Evolutionary conservation across 1,140 invertebrate genomes (phyloP).

Genomic region (Drosophila truncata): DNA sequence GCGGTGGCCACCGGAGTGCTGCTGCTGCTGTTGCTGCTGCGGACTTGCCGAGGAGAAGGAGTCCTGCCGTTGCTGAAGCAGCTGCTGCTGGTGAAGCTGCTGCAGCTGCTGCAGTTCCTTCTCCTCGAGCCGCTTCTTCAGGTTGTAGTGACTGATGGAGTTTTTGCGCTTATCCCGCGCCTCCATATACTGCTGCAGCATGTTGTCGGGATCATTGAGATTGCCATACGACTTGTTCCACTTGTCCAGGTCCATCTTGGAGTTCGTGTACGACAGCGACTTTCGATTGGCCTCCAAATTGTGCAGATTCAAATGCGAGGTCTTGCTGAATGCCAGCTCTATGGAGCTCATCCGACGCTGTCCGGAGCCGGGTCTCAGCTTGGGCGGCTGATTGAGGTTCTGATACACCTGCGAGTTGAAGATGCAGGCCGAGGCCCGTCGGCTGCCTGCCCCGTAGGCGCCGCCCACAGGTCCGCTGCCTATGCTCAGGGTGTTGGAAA

Average conservation of each 20-base stretch:
- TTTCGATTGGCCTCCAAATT: constrained; percentile 82
- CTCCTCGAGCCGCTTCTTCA: constrained; percentile 72
- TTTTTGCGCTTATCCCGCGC: constrained; percentile 81
- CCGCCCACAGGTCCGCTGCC: constrained; percentile 52
- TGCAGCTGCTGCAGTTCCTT: constrained; percentile 74
- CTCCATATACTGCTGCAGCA: constrained; percentile 83
- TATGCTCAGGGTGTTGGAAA: constrained; percentile 74
- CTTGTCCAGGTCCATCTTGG: constrained; percentile 83
- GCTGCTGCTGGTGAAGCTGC: constrained; percentile 68
- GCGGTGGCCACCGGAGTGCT: constrained; percentile 35
- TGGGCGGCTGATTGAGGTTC: constrained; percentile 81
- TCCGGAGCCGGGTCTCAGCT: constrained; percentile 64
- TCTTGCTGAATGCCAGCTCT: constrained; percentile 82
- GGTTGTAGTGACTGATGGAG: constrained; percentile 76
- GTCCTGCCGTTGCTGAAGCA: constrained; percentile 61
- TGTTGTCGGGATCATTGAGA: constrained; percentile 80
- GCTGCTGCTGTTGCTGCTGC: constrained; percentile 42
- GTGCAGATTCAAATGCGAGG: constrained; percentile 80
- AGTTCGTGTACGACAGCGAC: constrained; percentile 81
- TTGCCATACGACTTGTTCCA: constrained; percentile 80
- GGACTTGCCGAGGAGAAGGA: constrained; percentile 41
- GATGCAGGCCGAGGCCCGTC: constrained; percentile 79
- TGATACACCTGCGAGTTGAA: constrained; percentile 85
- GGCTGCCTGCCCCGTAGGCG: constrained; percentile 41
- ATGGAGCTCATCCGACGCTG: constrained; percentile 84